Conservation (phyloP, 2,113 vertebrate species). For the Scatophagus argus region DNA sequence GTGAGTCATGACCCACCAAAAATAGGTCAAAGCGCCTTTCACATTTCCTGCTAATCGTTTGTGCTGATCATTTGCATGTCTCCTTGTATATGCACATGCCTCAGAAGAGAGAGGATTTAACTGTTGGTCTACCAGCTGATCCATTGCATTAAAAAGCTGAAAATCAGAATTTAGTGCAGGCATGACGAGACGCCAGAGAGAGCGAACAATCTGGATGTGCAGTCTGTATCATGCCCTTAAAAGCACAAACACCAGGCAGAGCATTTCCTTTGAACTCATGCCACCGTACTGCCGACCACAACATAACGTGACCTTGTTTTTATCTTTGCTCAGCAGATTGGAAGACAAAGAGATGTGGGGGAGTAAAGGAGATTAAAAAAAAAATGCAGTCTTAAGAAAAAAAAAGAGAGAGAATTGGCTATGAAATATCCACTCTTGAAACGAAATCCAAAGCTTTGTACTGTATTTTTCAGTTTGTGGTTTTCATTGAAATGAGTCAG, state of each 20-base stretch:
- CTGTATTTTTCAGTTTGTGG: conserved; percentile 34
- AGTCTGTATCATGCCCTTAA: conserved; percentile 28
- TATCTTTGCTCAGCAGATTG: conserved; percentile 63
- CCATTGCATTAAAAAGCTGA: background rate
- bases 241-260: conserved; percentile 5
- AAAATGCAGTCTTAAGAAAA: background rate
- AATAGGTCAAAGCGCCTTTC: conserved; percentile 47
- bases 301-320: conserved; percentile 58
- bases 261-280: conserved; percentile 12
- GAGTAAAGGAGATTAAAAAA: conserved; percentile 20
- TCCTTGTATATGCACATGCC: background rate
- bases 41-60: conserved; percentile 16
- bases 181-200: background rate
- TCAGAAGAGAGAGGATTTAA: conserved; percentile 10
- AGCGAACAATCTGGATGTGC: conserved; percentile 10
- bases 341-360: conserved; percentile 40
- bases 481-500: conserved; percentile 50
- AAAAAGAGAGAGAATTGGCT: conserved; percentile 17
- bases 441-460: conserved; percentile 55
- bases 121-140: conserved; percentile 13
- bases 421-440: conserved; percentile 59
- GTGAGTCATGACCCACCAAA: conserved; percentile 45
- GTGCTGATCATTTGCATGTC: conserved; percentile 24
- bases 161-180: background rate
- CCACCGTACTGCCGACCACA: conserved; percentile 49